Evolutionary conservation across 2,888 invertebrate species (phyloP), one percentile per base, ranked within the genome.

Genomic region (Plagodis dolabraria): DNA sequence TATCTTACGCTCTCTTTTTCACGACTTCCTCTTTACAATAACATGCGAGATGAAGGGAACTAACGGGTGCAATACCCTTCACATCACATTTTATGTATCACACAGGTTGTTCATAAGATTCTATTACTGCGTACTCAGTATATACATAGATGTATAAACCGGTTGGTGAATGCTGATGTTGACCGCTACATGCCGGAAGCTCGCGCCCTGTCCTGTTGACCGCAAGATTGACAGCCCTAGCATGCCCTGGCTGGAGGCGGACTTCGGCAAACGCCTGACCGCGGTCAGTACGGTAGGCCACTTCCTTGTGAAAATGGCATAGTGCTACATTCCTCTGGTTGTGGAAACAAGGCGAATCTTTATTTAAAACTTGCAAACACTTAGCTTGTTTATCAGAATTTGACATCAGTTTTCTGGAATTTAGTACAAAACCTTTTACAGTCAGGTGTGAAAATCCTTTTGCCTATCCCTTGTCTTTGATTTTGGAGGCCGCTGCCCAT

Each of bases 171-270:
- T 7, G 45, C 54, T 10, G 49, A 63, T 56, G 61, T 53, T 56
- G 66, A 71, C 71, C 76, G 74, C 80, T 79, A 75, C 71, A 74
- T 85, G 83, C 79, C 83, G 85, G 86, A 85, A 84, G 79, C 77
- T 61, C 63, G 64, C 69, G 68, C 73, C 69, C 62, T 70, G 68
- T 63, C 71, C 66, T 71, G 67, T 74, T 74, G 72, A 71, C 71
- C 75, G 75, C 69, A 58, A 73, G 79, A 84, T 78, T 82, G 83
- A 85, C 83, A 79, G 70, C 75, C 72, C 72, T 70, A 64, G 73
- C 80, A 40, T 10, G 40, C 40, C 36, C 40, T 10, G 40, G 10
- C 40, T 10, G 64, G 70, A 69, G 75, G 75, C 72, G 69, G 70
- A 69, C 70, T 66, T 70, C 60, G 45, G 65, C 68, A 63, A 74